Conservation (phyloP, 2,888 invertebrate species). For the Watsonalla cultraria region DNA sequence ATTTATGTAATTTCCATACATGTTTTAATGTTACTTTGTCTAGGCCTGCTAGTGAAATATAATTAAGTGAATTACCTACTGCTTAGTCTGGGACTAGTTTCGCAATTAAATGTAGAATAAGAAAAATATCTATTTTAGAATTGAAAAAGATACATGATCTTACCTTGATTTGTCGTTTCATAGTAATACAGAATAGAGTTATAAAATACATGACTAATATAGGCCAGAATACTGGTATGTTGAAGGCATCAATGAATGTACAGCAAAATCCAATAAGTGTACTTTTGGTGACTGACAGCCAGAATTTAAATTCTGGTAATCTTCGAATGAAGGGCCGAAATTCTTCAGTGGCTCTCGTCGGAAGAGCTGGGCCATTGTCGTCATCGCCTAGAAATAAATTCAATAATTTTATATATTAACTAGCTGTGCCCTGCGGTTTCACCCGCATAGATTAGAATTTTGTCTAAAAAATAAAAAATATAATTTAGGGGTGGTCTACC, state of each 20-base stretch:
- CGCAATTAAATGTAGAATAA: too few species aligned
- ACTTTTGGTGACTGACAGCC: conserved; percentile 98
- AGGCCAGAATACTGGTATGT: conserved; percentile 99
- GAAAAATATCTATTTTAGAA: too few species aligned
- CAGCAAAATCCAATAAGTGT: conserved; percentile 93
- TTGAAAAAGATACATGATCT: conserved; percentile 26
- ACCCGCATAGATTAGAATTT: too few species aligned
- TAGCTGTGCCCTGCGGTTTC: too few species aligned
- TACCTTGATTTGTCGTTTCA: conserved; percentile 99
- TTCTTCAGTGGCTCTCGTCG: conserved; percentile 97
- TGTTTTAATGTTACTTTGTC: too few species aligned
- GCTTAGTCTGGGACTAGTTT: too few species aligned
- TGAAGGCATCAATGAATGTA: conserved; percentile 98
- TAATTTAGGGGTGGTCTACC: too few species aligned
- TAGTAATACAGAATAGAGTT: conserved; percentile 98
- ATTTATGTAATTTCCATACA: too few species aligned
- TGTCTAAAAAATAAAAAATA: too few species aligned
- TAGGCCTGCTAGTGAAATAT: too few species aligned
- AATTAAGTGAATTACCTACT: too few species aligned
- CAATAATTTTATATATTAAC: conserved; percentile 1
- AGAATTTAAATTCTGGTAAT: conserved; percentile 99
- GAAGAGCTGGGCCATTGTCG: conserved; percentile 93
- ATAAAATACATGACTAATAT: conserved; percentile 99
- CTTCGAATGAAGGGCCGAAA: conserved; percentile 98
- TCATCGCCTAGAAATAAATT: conserved; percentile 73